Conservation (phyloP, 2,797 vertebrate genomes). For the Mormyrops boulengeri region DNA sequence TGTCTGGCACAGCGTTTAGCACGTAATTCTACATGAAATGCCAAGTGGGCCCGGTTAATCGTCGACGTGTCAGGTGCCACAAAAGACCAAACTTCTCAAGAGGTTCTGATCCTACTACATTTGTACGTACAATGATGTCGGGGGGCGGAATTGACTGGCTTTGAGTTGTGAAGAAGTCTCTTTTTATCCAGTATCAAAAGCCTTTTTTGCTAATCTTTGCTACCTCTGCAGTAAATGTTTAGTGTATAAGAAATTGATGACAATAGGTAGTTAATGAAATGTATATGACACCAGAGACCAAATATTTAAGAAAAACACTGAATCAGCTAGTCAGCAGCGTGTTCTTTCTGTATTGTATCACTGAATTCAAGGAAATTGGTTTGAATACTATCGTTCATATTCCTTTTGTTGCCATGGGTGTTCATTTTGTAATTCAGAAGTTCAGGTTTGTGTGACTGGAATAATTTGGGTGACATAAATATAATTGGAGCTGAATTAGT, state of each 20-base stretch:
- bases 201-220: slow-evolving; percentile 30
- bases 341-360: slow-evolving; percentile 13
- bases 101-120: neutral
- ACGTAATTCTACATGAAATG: slow-evolving; percentile 28
- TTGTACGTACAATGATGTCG: neutral
- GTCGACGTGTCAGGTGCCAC: slow-evolving; percentile 11
- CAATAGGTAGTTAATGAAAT: slow-evolving; percentile 48
- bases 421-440: neutral
- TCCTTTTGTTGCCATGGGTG: neutral
- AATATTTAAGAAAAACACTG: slow-evolving; percentile 25
- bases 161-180: neutral
- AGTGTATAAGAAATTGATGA: slow-evolving; percentile 24
- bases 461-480: neutral
- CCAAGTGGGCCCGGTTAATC: slow-evolving; percentile 14
- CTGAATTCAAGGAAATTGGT: slow-evolving; percentile 16
- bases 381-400: slow-evolving; percentile 28
- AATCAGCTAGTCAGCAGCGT: slow-evolving; percentile 38
- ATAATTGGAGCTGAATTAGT: neutral
- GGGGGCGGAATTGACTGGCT: neutral
- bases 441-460: neutral
- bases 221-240: slow-evolving; percentile 26
- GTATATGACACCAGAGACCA: slow-evolving; percentile 28
- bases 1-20: neutral
- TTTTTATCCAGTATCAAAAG: slow-evolving; percentile 41
- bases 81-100: slow-evolving; percentile 8